These are phyloP conservation scores for Forpus xanthops DNA, from an alignment of 2,797 vertebrate genomes.

Conservation along the genomic window DNA sequence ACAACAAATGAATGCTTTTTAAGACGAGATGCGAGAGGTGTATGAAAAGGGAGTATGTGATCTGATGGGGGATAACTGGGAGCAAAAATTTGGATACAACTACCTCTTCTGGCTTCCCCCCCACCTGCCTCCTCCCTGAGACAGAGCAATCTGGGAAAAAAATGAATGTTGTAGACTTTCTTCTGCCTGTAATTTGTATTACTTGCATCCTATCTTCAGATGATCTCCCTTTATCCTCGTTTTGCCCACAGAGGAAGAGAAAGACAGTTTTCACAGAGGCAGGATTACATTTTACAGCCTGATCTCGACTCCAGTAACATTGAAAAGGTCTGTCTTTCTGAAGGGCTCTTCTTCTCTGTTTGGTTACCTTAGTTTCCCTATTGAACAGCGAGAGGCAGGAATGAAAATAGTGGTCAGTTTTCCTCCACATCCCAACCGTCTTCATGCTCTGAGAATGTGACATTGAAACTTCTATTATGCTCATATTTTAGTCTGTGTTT, in stretches of 20 bases:
- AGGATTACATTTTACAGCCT: not conserved
- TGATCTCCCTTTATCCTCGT: not conserved
- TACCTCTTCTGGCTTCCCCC: rapidly evolving
- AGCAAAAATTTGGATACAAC: not conserved
- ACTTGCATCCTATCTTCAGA: not conserved
- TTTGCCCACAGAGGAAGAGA: not conserved
- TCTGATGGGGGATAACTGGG: not conserved
- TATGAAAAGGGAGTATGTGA: not conserved
- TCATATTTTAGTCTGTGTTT: not conserved
- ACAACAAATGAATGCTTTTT: not conserved
- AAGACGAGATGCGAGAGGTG: not conserved
- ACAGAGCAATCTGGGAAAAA: not conserved
- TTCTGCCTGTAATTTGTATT: not conserved
- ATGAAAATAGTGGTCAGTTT: not conserved
- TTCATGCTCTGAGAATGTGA: not conserved
- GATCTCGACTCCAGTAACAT: not conserved
- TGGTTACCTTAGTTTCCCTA: not conserved
- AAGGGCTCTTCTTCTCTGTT: not conserved
- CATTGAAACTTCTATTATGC: not conserved
- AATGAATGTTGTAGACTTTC: not conserved
- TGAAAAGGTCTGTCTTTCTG: not conserved
- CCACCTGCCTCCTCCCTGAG: rapidly evolving
- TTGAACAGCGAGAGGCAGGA: rapidly evolving
- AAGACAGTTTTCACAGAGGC: not conserved
- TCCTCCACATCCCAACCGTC: not conserved